Base-by-base conservation (phyloP, 2,113 vertebrate genomes). In the Corythoichthys haematopterus region DNA sequence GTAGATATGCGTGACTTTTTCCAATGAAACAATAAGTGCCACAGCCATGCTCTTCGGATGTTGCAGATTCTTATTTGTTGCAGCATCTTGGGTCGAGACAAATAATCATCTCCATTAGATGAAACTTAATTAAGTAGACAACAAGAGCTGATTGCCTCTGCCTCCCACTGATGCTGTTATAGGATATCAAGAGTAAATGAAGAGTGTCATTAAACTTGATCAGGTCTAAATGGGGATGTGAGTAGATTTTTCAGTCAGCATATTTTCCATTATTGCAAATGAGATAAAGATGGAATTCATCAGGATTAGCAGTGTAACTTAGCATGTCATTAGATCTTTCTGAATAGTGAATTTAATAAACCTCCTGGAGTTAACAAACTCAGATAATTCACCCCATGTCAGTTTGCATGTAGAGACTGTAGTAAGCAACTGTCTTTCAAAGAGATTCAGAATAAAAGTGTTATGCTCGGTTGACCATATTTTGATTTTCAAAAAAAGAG, bases 101-200 rank as follows among this genome's bases (percentile, higher is more conserved):
- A 75, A 81, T 75, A 56, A 75, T 78, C 80, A 69, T 70, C 75
- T 74, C 81, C 33, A 6, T 82, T 73, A 79, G 76, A 84, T 72
- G 72, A 82, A 83, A 79, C 67, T 75, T 84, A 83, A 88, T 84
- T 78, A 85, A 78, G 75, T 6, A 58, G 76, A 88, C 80, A 88
- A 86, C 84, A 74, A 72, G 68, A 79, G 71, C 70, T 88, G 81
- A 86, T 85, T 86, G 76, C 67, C 36, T 77, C 77, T 71, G 63
- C 84, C 70, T 84, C 76, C 75, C 78, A 80, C 74, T 35, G 79
- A 78, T 66, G 77, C 45, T 74, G 78, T 71, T 72, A 71, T 68
- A 51, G 68, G 73, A 75, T 80, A 81, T 78, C 77, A 69, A 74
- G 63, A 67, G 71, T 68, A 64, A 69, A 75, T 76, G 38, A 76